Base-by-base conservation (phyloP, 2,888 invertebrate genomes). In the Leptopterna dolabrata region DNA sequence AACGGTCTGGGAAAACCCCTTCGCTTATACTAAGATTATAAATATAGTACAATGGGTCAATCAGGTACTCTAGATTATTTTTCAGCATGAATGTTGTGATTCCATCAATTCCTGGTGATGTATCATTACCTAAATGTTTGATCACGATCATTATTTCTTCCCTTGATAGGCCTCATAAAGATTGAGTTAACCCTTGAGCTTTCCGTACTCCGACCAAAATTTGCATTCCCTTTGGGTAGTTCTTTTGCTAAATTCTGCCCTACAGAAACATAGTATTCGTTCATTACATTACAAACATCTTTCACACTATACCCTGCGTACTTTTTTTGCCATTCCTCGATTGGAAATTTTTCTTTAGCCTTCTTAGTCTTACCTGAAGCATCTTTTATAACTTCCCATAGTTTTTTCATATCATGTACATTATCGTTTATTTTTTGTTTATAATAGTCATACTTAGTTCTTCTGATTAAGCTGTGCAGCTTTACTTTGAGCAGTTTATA, bases 31-130 rank as follows among this genome's bases (percentile, higher is more conserved):
- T 73, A n/a, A 73, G 30, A 73, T 73, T 73, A 30, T 73, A 73
- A 30, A 91, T 92, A 73, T 73, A 73, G 16, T 73, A 16, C 30
- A 73, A 11, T 24, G 76, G 76, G 19, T 29, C 76, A 29, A 7
- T 73, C 27, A 73, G 13, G 16, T 16, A 73, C n/a, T 73, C 76
- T n/a, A 73, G 13, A 29, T 73, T 73, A 30, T 24, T 29, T 73
- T 30, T 73, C 16, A 73, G 7, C 19, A 73, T 73, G 19, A n/a
- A 24, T 73, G 76, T 29, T 16, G 76, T 73, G 30, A 73, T 55
- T 19, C 55, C 55, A 24, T 55, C 55, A n/a, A 55, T 24, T 55
- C 55, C 55, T 55, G 55, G 55, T 55, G 55, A 55, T 19, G 55
- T 24, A 19, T n/a, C n/a, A 55, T 55, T 55, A 24, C 55, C 55